Percentiles rank a stretch among this genome's conserved stretches.
These are phyloP conservation scores for Microchrysa polita DNA, from an alignment of 2,888 invertebrate genomes.

Conservation along the genomic window DNA sequence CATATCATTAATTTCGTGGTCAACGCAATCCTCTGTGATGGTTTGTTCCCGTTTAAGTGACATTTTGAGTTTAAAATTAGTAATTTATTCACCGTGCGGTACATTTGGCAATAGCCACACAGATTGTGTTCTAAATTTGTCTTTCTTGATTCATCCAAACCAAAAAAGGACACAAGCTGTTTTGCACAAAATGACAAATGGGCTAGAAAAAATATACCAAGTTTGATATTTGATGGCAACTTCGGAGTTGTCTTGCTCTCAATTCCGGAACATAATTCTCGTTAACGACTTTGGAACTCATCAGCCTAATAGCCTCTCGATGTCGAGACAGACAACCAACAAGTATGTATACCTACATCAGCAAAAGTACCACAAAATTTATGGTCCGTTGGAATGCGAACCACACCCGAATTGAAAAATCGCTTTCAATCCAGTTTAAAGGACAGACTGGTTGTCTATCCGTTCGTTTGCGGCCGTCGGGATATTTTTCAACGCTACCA, in stretches of 20 bases:
- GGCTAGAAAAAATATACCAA: neutral
- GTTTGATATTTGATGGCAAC: neutral
- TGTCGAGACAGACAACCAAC: too few relatives aligned
- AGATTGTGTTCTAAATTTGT: neutral
- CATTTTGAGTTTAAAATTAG: conserved; percentile 16
- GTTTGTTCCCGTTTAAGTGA: neutral
- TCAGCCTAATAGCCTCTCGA: conserved; percentile 1
- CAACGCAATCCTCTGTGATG: neutral
- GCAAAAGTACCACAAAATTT: neutral
- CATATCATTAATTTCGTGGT: conserved; percentile 10
- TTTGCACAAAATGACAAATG: neutral
- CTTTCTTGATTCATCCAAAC: neutral
- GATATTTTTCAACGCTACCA: neutral
- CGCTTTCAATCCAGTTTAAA: neutral
- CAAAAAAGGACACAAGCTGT: neutral
- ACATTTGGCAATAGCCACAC: neutral
- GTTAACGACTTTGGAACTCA: neutral
- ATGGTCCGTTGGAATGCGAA: neutral
- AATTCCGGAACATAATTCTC: neutral
- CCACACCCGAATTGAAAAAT: conserved; percentile 26
- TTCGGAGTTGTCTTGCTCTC: neutral
- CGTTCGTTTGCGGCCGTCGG: neutral
- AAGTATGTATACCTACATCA: too few relatives aligned
- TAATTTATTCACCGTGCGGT: neutral
- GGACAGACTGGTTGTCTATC: neutral